A percentile compares a stretch with the other conserved stretches of the same genome.
Evolutionary conservation across 1,140 invertebrate species (phyloP).

Genomic region (Harlomillsia oculata): DNA sequence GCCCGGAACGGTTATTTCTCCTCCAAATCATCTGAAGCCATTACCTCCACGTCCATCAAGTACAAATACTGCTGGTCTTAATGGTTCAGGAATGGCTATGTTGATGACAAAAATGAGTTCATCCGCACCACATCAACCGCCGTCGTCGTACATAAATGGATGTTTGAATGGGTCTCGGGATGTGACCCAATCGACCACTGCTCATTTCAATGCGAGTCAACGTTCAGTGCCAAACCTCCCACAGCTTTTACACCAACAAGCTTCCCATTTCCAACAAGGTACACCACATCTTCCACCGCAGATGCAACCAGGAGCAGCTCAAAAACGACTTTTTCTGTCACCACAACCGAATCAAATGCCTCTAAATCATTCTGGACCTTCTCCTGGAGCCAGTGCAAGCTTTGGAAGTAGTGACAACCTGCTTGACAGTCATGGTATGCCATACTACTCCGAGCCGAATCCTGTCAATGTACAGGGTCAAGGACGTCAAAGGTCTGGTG

Average conservation of each 20-base stretch:
- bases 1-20: neutral
- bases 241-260: constrained; percentile 23
- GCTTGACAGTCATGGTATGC: constrained; percentile 5
- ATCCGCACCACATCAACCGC: constrained; percentile 11
- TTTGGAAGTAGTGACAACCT: constrained; percentile 25
- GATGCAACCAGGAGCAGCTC: constrained; percentile 7
- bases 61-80: constrained; percentile 19
- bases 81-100: constrained; percentile 4
- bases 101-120: no score
- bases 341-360: constrained; percentile 26
- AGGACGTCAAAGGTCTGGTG: neutral
- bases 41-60: constrained; percentile 28
- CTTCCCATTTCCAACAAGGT: constrained; percentile 1
- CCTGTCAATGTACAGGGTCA: constrained; percentile 1
- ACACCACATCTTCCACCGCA: constrained; percentile 15
- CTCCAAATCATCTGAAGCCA: constrained; percentile 23
- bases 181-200: constrained; percentile 11
- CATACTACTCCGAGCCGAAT: constrained; percentile 17
- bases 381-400: neutral
- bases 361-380: neutral
- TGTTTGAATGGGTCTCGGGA: neutral
- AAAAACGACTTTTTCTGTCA: constrained; percentile 27
- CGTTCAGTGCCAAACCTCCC: constrained; percentile 31
- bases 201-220: constrained; percentile 24
- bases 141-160: no score